Evolutionary conservation across 2,888 invertebrate species (phyloP).

Genomic region (Zelleria hepariella): DNA sequence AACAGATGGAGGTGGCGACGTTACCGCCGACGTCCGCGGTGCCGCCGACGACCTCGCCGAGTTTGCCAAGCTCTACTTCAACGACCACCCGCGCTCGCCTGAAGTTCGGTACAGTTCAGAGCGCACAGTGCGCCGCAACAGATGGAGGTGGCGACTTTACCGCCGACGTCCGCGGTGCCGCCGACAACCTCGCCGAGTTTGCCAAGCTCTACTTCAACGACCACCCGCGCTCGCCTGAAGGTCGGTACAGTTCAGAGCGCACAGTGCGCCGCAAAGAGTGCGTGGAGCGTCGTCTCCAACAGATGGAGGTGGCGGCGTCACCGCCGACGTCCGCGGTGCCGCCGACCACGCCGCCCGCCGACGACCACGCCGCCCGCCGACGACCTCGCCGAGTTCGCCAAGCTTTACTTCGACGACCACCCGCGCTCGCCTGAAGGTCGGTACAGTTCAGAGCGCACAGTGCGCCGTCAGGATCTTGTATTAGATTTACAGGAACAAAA

Average conservation of each 20-base stretch:
- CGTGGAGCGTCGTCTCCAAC: slow-evolving; percentile 88
- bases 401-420: slow-evolving; percentile 92
- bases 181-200: slow-evolving; percentile 90
- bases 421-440: slow-evolving; percentile 86
- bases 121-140: too few relatives aligned
- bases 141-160: slow-evolving; percentile 65
- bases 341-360: slow-evolving; percentile 67
- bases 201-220: slow-evolving; percentile 95
- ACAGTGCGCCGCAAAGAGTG: slow-evolving; percentile 86
- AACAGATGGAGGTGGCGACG: slow-evolving; percentile 78
- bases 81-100: slow-evolving; percentile 87
- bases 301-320: slow-evolving; percentile 76
- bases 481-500: too few relatives aligned
- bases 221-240: slow-evolving; percentile 88
- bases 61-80: slow-evolving; percentile 95
- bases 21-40: slow-evolving; percentile 31
- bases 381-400: slow-evolving; percentile 94
- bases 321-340: slow-evolving; percentile 31
- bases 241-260: slow-evolving; percentile 73
- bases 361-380: slow-evolving; percentile 78
- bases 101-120: slow-evolving; percentile 73
- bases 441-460: too few relatives aligned
- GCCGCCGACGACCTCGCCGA: slow-evolving; percentile 85
- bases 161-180: slow-evolving; percentile 44
- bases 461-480: too few relatives aligned